Evolutionary conservation across 2,888 invertebrate genomes (phyloP).

Genomic region (Metellina segmentata): DNA sequence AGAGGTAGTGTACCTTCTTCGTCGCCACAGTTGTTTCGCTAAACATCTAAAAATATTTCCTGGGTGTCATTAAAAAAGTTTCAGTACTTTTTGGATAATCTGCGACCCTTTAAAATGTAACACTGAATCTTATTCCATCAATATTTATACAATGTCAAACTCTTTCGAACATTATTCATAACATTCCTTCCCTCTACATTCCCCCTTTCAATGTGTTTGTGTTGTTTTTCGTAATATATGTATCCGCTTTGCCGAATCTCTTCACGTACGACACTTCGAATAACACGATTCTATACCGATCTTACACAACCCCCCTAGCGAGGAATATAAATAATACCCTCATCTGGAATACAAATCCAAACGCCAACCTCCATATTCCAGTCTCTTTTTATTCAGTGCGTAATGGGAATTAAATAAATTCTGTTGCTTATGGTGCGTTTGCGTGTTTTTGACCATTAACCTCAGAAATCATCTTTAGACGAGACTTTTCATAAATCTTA

Average conservation of each 20-base stretch:
- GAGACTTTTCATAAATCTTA: constrained; percentile 48
- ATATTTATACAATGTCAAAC: not conserved
- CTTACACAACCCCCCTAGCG: not conserved
- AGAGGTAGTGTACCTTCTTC: no score
- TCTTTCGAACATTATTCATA: no score
- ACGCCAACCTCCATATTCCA: no score
- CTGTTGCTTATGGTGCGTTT: constrained; percentile 15
- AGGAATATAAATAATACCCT: not conserved
- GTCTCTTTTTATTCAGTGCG: not conserved
- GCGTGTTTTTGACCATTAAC: constrained; percentile 39
- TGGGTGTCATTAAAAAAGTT: no score
- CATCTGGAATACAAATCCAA: not conserved
- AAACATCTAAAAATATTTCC: no score
- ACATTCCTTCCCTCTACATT: no score
- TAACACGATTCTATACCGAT: not conserved
- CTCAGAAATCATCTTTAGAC: constrained; percentile 29
- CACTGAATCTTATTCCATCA: not conserved
- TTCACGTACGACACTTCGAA: not conserved
- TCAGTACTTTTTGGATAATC: not conserved
- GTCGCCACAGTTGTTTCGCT: no score
- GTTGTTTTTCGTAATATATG: no score
- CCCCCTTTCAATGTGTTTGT: no score
- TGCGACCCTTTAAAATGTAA: not conserved
- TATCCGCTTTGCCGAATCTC: not conserved
- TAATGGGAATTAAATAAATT: not conserved